phyloP scores from a whole-genome alignment of 2,113 vertebrate genomes.

The Brevimyrus niger region DNA sequence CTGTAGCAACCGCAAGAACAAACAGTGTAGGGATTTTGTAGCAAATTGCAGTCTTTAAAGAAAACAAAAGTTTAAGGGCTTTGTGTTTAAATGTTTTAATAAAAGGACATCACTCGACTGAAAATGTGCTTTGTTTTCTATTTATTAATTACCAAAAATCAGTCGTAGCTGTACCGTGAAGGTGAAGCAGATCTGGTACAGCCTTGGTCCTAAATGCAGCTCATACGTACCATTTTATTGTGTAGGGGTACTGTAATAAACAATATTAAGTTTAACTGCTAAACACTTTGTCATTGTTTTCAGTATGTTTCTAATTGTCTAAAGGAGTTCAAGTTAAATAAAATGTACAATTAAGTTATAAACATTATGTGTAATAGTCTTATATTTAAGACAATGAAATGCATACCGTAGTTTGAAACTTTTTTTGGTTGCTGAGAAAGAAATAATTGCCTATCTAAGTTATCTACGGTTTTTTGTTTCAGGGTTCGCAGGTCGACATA shows the following conservation, averaged over 20 bases:
- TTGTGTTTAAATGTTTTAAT: constrained; percentile 27
- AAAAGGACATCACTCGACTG: background rate
- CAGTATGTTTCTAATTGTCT: background rate
- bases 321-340: background rate
- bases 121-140: constrained; percentile 16
- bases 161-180: background rate
- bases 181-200: background rate
- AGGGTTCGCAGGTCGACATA: background rate
- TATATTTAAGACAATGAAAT: background rate
- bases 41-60: background rate
- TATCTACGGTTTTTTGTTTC: background rate
- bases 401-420: background rate
- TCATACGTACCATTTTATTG: background rate
- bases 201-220: background rate
- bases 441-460: background rate
- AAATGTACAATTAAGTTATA: background rate
- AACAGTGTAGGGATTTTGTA: background rate
- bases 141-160: background rate
- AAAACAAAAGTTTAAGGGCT: constrained; percentile 33
- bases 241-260: background rate
- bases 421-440: background rate
- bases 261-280: background rate
- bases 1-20: background rate
- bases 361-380: background rate
- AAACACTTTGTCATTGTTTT: background rate